Evolutionary conservation across 2,888 invertebrate genomes (phyloP).

Genomic region (Mythimna impura): DNA sequence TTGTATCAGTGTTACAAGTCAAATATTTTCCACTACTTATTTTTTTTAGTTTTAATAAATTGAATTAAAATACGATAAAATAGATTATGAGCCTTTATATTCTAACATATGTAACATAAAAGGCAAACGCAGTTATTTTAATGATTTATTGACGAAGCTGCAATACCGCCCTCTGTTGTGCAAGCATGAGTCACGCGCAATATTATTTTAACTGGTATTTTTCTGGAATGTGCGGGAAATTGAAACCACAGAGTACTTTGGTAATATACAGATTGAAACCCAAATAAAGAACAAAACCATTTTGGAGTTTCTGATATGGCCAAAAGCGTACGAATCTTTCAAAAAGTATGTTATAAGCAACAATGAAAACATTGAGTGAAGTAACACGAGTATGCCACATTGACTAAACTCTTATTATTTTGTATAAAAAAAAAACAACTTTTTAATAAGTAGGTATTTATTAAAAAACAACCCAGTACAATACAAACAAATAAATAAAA

Average conservation of each 20-base stretch:
- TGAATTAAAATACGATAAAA: not conserved
- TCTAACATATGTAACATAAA: not conserved
- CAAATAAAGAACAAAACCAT: too few species aligned
- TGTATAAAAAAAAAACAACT: constrained; percentile 19
- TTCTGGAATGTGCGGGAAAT: not conserved
- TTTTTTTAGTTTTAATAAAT: not conserved
- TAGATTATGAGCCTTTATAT: not conserved
- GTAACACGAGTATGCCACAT: too few species aligned
- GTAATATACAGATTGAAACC: not conserved
- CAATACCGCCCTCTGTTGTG: constrained; percentile 33
- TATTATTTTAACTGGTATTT: not conserved
- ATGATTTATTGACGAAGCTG: not conserved
- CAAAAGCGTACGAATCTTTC: too few species aligned
- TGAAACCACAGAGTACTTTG: too few species aligned
- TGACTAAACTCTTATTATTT: too few species aligned
- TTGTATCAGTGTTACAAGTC: constrained; percentile 33
- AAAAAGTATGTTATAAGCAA: too few species aligned
- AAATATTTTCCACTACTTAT: not conserved
- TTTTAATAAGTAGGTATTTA: constrained; percentile 43
- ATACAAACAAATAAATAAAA: constrained; percentile 63
- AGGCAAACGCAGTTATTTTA: not conserved
- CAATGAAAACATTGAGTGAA: too few species aligned
- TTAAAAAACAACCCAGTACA: constrained; percentile 65
- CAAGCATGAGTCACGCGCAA: constrained; percentile 18
- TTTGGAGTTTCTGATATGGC: not conserved